phyloP scores from a whole-genome alignment of 2,113 vertebrate genomes.

The Micronisus gabar region DNA sequence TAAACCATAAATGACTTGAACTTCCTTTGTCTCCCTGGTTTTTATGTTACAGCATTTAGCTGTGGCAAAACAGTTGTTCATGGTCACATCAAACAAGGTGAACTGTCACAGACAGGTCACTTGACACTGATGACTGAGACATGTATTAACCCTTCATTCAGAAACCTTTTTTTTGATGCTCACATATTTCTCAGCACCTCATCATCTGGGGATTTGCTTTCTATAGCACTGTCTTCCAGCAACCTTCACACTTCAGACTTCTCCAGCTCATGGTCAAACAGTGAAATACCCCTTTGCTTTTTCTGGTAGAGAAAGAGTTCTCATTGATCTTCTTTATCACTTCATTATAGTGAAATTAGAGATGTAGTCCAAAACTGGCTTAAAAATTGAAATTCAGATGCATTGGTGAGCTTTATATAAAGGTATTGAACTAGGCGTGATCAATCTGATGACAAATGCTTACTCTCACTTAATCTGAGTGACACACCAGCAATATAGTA shows the following conservation, averaged over 20 bases:
- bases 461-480: not conserved
- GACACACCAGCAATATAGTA: not conserved
- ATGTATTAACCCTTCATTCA: not conserved
- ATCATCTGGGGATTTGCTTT: not conserved
- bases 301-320: not conserved
- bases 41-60: not conserved
- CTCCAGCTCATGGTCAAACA: not conserved
- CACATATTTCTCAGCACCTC: not conserved
- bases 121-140: not conserved
- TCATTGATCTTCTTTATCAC: not conserved
- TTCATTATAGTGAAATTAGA: constrained; percentile 4
- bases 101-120: not conserved
- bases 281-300: not conserved
- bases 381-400: not conserved
- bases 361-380: not conserved
- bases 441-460: not conserved
- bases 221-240: not conserved
- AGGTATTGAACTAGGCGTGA: not conserved
- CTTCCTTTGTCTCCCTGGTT: not conserved
- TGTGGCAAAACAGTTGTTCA: not conserved
- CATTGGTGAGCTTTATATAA: not conserved
- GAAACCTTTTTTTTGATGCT: not conserved
- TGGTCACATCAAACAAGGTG: not conserved
- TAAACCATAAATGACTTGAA: not conserved
- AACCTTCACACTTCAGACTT: not conserved